Evolutionary conservation across 2,113 vertebrate species (phyloP), one percentile per base, ranked within the genome.

Genomic region (Aegithalos caudatus): DNA sequence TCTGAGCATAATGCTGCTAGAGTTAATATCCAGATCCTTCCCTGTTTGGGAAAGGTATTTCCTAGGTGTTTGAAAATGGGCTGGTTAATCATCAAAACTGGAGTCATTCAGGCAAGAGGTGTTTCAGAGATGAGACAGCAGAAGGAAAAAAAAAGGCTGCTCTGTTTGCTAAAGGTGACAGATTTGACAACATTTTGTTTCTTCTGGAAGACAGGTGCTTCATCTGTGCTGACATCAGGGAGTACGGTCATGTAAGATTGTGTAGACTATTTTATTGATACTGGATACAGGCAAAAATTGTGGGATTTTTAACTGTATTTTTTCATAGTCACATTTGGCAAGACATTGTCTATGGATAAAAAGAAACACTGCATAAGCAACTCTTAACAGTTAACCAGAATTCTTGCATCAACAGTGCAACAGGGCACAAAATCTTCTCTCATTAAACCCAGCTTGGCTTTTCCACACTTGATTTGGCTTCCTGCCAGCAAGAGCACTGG

Each of bases 371-470:
- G 67, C 50, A 10, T 12, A 35, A 58, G 18, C 12, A 27, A 16
- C 50, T 96, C 96, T 97, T 97, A 97, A 97, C 90, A 60, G 80
- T 44, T 84, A 81, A 78, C 42, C 35, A 80, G 54, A 60, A 47
- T n/a, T 90, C 86, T 95, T 93, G 45, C 42, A 78, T 81, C 47
- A 50, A 66, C 35, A 86, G 51, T 12, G 25, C 15, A 2, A 44
- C 7, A 38, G 20, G 64, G 57, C 9, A 13, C 72, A 86, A 81
- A 88, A 96, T 95, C 58, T 78, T 81, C 91, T 97, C 90, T 95
- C 94, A 94, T 97, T 96, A 91, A 53, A 96, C 66, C 73, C 4
- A 14, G 37, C 78, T 40, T 61, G 88, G 47, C 62, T 90, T 79
- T 95, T 86, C 73, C 66, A 90, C 58, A 28, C 85, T 89, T 74